phyloP scores from a whole-genome alignment of 2,888 invertebrate genomes.

The Spisula solida region DNA sequence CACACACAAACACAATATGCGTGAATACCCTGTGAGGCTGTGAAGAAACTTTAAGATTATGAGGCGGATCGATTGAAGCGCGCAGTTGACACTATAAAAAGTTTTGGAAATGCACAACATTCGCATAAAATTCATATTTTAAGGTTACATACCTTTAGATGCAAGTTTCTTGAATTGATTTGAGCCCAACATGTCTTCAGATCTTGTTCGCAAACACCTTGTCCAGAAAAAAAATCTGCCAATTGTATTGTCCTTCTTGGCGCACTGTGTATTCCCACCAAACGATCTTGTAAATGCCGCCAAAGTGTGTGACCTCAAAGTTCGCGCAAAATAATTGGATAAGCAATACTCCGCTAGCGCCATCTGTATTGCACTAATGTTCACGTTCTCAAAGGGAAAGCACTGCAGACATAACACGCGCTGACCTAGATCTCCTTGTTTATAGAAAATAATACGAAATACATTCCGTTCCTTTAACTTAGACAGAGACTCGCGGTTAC shows the following conservation, averaged over 20 bases:
- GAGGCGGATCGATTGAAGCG: too few relatives aligned
- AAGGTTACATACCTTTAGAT: conserved; percentile 70
- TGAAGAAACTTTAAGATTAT: too few relatives aligned
- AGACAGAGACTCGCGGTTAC: too few relatives aligned
- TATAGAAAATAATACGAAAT: too few relatives aligned
- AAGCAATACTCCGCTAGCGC: conserved; percentile 43
- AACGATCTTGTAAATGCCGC: conserved; percentile 77
- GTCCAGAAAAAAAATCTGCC: conserved; percentile 64
- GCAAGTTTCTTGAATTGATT: conserved; percentile 72
- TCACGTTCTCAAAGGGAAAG: conserved; percentile 15
- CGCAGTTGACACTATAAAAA: too few relatives aligned
- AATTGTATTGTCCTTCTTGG: conserved; percentile 52
- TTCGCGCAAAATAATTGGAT: conserved; percentile 70
- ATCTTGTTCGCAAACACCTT: conserved; percentile 33
- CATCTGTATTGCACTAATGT: conserved; percentile 48
- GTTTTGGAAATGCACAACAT: conserved; percentile 41
- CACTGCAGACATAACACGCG: conserved; percentile 8
- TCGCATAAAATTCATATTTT: neutral
- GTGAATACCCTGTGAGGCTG: too few relatives aligned
- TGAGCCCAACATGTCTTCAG: conserved; percentile 73
- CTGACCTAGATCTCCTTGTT: neutral
- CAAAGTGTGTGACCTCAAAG: conserved; percentile 51
- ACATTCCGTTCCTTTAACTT: too few relatives aligned
- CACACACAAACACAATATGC: too few relatives aligned
- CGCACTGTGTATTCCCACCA: conserved; percentile 73